These are phyloP conservation scores for Pangasius djambal DNA, from an alignment of 2,797 vertebrate genomes.

Conservation along the genomic window DNA sequence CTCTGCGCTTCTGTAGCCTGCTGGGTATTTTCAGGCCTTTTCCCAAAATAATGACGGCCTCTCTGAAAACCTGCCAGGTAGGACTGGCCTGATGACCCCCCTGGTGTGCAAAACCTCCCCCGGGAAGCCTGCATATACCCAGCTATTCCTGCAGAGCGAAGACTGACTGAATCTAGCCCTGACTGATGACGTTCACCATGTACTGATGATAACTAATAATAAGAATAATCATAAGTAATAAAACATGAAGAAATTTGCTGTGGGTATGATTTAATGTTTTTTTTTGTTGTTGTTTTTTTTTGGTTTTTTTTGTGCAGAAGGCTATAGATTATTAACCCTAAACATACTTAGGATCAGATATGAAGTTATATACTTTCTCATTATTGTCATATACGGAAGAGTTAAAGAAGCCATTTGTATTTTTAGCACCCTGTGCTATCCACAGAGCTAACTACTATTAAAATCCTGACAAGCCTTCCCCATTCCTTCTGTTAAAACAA, in stretches of 20 bases:
- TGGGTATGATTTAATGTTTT: background rate
- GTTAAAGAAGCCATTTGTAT: background rate
- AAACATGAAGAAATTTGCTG: background rate
- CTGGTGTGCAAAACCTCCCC: constrained; percentile 79
- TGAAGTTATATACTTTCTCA: background rate
- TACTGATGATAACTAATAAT: background rate
- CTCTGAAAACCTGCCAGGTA: constrained; percentile 83
- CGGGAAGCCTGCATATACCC: constrained; percentile 60
- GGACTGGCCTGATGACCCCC: constrained; percentile 78
- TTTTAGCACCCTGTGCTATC: background rate
- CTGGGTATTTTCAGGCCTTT: constrained; percentile 55
- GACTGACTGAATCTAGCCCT: background rate
- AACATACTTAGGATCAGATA: background rate
- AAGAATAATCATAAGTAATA: background rate
- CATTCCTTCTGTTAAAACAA: background rate
- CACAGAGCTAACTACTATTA: too few relatives aligned
- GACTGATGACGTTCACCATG: background rate
- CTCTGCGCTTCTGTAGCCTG: constrained; percentile 55
- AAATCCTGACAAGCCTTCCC: background rate
- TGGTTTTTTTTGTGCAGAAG: background rate
- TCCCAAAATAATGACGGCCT: constrained; percentile 84
- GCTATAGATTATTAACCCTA: background rate
- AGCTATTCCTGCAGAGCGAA: constrained; percentile 49
- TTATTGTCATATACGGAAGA: background rate
- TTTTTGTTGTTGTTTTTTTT: background rate